Evolutionary conservation across 2,113 vertebrate species (phyloP).

Genomic region (Pterophyllum scalare): DNA sequence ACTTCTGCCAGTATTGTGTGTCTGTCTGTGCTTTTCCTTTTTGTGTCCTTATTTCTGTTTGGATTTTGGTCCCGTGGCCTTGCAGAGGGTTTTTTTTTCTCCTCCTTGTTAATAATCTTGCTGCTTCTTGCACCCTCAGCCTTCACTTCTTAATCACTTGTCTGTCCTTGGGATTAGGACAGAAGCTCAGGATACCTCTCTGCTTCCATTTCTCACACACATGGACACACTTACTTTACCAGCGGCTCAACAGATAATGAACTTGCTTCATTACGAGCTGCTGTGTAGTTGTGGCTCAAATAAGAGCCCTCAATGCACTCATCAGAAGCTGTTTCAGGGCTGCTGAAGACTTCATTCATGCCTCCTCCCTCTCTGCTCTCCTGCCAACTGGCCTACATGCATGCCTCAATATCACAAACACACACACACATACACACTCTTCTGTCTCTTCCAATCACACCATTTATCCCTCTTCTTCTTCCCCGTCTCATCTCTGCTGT

Average conservation of each 20-base stretch:
- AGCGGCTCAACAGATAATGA: neutral
- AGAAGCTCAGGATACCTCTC: neutral
- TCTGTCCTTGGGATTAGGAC: conserved; percentile 10
- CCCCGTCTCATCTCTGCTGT: neutral
- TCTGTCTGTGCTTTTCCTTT: neutral
- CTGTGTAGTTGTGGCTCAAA: conserved; percentile 23
- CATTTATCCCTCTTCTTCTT: neutral
- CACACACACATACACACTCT: neutral
- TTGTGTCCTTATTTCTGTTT: neutral
- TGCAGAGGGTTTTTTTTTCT: neutral
- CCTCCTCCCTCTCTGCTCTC: neutral
- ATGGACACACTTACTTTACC: neutral
- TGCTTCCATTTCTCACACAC: neutral
- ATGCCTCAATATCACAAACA: neutral
- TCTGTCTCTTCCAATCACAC: neutral
- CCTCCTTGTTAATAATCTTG: neutral
- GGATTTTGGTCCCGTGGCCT: neutral
- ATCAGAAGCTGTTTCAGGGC: neutral
- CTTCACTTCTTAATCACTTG: conserved; percentile 20
- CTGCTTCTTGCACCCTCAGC: neutral
- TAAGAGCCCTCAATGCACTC: neutral
- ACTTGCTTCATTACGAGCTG: neutral
- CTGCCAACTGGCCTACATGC: conserved; percentile 44
- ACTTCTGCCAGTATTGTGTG: neutral
- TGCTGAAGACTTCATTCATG: conserved; percentile 8